Evolutionary conservation across 1,140 invertebrate species (phyloP).

Genomic region (Himalopsyche phryganea): DNA sequence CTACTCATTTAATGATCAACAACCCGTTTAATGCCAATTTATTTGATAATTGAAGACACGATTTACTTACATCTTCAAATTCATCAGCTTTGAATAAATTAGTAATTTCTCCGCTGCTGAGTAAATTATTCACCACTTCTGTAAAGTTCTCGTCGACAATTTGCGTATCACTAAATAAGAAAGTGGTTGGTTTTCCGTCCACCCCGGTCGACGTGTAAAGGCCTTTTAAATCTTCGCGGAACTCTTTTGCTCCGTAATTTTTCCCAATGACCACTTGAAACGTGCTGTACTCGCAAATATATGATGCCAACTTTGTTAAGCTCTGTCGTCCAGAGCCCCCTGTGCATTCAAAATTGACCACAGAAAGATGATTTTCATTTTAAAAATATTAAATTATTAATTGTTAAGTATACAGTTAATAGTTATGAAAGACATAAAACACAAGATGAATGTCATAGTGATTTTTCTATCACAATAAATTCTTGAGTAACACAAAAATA

Average conservation of each 20-base stretch:
- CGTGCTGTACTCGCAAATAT: constrained; percentile 71
- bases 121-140: constrained; percentile 84
- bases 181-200: constrained; percentile 69
- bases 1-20: no score
- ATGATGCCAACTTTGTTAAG: constrained; percentile 69
- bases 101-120: constrained; percentile 80
- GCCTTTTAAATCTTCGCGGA: constrained; percentile 78
- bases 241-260: constrained; percentile 71
- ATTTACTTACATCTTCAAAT: constrained; percentile 68
- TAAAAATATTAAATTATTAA: no score
- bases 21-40: no score
- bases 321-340: constrained; percentile 84
- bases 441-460: no score
- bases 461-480: no score
- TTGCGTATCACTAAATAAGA: constrained; percentile 81
- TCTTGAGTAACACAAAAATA: no score
- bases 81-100: constrained; percentile 82
- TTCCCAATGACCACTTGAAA: constrained; percentile 78
- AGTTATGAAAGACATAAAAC: no score
- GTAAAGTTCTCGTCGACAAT: constrained; percentile 77
- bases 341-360: constrained; percentile 31
- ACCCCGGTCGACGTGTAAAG: constrained; percentile 71
- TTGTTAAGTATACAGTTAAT: no score
- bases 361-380: no score
- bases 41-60: no score